These are phyloP conservation scores for Prionace glauca DNA, from an alignment of 2,797 vertebrate genomes.

Conservation along the genomic window DNA sequence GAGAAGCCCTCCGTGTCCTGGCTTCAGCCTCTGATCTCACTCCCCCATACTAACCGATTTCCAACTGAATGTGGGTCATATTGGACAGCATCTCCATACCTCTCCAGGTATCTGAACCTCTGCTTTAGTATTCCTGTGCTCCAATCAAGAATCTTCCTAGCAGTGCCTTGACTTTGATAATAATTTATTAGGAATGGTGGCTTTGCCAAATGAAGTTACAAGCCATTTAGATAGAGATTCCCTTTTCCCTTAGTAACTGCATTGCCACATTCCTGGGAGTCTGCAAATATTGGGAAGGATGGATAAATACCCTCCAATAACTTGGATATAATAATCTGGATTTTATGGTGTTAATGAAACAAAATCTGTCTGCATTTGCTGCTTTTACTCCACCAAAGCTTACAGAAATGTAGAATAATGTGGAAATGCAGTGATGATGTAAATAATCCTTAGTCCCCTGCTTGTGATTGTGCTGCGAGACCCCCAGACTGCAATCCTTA, in stretches of 20 bases:
- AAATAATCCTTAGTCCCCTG: too few relatives aligned
- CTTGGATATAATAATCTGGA: background rate
- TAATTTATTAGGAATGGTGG: background rate
- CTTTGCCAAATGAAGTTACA: background rate
- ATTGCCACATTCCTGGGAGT: background rate
- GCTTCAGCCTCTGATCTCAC: background rate
- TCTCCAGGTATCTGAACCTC: background rate
- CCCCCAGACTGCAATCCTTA: too few relatives aligned
- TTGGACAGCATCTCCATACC: background rate
- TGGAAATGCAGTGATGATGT: too few relatives aligned
- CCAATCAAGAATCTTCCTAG: background rate
- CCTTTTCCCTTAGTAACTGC: too few relatives aligned
- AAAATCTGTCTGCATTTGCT: too few relatives aligned
- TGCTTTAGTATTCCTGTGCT: background rate
- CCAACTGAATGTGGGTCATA: background rate
- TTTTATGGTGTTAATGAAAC: too few relatives aligned
- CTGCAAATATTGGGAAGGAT: background rate
- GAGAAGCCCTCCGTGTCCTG: too few relatives aligned
- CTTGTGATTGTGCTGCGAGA: too few relatives aligned
- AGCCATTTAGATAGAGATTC: background rate
- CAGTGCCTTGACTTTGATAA: background rate
- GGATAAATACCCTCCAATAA: background rate
- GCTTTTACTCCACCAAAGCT: too few relatives aligned
- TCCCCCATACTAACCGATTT: background rate
- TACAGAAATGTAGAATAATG: too few relatives aligned